Base-by-base conservation (phyloP, 2,888 invertebrate species). In the Theodoxus fluviatilis region DNA sequence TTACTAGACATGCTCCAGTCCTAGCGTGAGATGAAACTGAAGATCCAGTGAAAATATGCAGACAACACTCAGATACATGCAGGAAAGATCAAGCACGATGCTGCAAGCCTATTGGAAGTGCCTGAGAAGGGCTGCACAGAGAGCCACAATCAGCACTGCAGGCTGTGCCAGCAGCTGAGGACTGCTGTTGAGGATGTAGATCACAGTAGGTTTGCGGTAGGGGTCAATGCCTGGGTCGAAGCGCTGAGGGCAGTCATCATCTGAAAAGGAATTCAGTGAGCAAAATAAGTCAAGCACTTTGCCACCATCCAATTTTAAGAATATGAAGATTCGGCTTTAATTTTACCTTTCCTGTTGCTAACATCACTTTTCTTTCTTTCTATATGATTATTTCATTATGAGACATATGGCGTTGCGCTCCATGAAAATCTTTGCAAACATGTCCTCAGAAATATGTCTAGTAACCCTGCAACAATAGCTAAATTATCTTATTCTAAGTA, bases 161-260 rank as follows among this genome's bases (percentile, higher is more conserved):
- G 25, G 25, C 25, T 25, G 22, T 22, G 22, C 25, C n/a, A 18
- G 28, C 40, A 66, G 40, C 15, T n/a, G 25, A 9, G 68, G 38
- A 22, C 70, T 73, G 38, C 75, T 72, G 74, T 78, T 83, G 67
- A 85, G 71, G 4, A 85, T 83, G 73, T 81, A 85, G 68, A 86
- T 79, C 57, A 83, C 80, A 52, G 78, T 79, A 47, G 84, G 82
- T 38, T 83, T 83, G 61, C 75, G 76, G 77, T 85, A 85, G 1
- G 85, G 86, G 71, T 86, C 77, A 22, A 78, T 71, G 12, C 98
- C 98, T 84, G 97, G 96, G 83, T 98, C 96, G 84, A 97, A 98
- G 85, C 94, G 92, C 95, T 98, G 97, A 0, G 98, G 98, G 86
- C 98, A 98, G 83, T 95, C 94, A 89, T 98, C 98, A 79, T 92